These are phyloP conservation scores for Aphaenogaster rudis DNA, from an alignment of 1,140 invertebrate species.

Conservation along the genomic window DNA sequence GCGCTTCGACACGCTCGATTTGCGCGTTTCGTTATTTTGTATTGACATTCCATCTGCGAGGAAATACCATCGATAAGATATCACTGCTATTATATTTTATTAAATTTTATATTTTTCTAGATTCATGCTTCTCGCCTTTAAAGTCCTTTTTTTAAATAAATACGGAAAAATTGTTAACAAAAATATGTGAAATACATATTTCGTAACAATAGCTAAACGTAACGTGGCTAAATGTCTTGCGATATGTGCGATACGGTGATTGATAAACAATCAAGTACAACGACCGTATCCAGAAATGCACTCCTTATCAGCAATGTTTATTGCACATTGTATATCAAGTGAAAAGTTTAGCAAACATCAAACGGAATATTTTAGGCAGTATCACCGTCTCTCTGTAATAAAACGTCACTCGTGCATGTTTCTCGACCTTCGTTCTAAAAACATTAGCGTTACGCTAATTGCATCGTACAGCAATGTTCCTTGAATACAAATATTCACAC, in stretches of 20 bases:
- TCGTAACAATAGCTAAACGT: background rate
- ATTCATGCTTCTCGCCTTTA: background rate
- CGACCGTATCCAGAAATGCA: background rate
- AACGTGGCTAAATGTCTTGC: background rate
- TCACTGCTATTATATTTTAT: constrained; percentile 11
- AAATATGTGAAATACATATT: background rate
- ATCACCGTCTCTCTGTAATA: background rate
- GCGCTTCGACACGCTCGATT: background rate
- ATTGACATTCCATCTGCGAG: background rate
- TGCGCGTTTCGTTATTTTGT: constrained; percentile 7
- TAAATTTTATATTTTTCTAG: background rate
- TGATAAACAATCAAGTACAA: background rate
- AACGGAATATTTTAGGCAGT: constrained; percentile 17
- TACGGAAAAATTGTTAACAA: background rate
- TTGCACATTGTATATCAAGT: constrained; percentile 6
- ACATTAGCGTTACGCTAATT: constrained; percentile 37
- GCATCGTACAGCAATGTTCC: background rate
- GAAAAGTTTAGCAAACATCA: constrained; percentile 4
- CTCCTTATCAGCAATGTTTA: constrained; percentile 24
- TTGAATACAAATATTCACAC: background rate
- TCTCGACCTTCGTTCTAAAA: constrained; percentile 12
- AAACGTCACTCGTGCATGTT: background rate
- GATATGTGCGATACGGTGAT: background rate
- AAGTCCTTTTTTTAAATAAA: background rate
- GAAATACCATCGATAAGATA: background rate